These are phyloP conservation scores for Galeopsomyia nigrocyanea DNA, from an alignment of 2,888 invertebrate genomes.

Conservation along the genomic window DNA sequence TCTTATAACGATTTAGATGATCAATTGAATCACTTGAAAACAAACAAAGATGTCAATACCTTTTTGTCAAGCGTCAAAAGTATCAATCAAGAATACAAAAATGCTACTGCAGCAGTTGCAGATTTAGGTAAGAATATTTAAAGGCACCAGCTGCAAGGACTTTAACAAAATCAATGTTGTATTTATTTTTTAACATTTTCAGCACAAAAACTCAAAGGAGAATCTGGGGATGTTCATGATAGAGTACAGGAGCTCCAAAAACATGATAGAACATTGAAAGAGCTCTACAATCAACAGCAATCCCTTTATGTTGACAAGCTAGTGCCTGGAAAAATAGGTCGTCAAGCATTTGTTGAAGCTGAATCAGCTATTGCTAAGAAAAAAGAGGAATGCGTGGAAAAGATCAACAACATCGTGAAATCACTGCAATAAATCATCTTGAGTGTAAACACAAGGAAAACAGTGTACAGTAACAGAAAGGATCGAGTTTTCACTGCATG, in stretches of 20 bases:
- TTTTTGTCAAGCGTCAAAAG: conserved; percentile 71
- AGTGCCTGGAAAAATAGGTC: conserved; percentile 73
- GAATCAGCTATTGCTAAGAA: conserved; percentile 72
- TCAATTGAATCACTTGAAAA: conserved; percentile 74
- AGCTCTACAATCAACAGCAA: conserved; percentile 70
- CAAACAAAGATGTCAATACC: conserved; percentile 72
- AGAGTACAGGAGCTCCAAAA: conserved; percentile 75
- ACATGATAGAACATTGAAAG: conserved; percentile 70
- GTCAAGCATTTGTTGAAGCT: conserved; percentile 73
- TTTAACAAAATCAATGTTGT: neutral
- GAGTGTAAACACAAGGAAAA: neutral
- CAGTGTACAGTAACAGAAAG: conserved; percentile 5
- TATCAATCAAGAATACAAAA: conserved; percentile 74
- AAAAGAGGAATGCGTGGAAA: conserved; percentile 72
- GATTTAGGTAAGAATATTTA: conserved; percentile 63
- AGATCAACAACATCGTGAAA: conserved; percentile 70
- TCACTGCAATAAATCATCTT: conserved; percentile 61
- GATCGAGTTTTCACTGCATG: conserved; percentile 8
- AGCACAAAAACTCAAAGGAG: conserved; percentile 72
- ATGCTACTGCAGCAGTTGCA: conserved; percentile 71
- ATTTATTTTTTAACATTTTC: neutral
- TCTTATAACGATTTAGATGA: conserved; percentile 75
- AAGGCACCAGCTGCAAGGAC: no score
- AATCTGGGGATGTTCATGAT: conserved; percentile 74
- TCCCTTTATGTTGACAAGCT: conserved; percentile 74